A percentile compares a stretch with the other conserved stretches of the same genome.
phyloP scores from a whole-genome alignment of 2,888 invertebrate genomes.

The Melanophora roralis region DNA sequence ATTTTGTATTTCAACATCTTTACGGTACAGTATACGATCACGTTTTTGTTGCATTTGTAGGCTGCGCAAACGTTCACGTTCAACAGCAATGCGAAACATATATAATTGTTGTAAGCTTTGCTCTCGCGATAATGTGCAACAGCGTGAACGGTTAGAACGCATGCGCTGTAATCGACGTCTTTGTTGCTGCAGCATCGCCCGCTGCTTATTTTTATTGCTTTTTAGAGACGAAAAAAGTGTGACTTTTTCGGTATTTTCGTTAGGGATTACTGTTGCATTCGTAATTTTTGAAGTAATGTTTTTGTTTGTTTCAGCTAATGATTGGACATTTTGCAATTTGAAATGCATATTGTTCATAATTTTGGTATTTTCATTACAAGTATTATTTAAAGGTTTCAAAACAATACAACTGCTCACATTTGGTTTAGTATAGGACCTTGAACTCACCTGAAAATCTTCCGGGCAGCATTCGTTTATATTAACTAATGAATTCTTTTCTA shows the following conservation, averaged over 20 bases:
- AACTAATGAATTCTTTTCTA: slow-evolving; percentile 36
- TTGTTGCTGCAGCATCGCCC: background rate
- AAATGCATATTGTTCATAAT: slow-evolving; percentile 16
- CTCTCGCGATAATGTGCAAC: slow-evolving; percentile 21
- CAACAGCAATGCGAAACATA: slow-evolving; percentile 59
- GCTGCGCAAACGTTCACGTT: slow-evolving; percentile 57
- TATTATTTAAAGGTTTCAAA: background rate
- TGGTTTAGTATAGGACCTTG: background rate
- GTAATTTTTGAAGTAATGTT: background rate
- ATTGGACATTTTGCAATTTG: slow-evolving; percentile 23
- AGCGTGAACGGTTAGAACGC: background rate
- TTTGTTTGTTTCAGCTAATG: background rate
- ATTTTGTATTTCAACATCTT: slow-evolving; percentile 63
- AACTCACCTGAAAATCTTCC: background rate
- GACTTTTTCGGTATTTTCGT: too few species aligned
- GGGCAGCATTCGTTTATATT: slow-evolving; percentile 14
- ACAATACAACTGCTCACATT: slow-evolving; percentile 12
- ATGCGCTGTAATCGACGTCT: background rate
- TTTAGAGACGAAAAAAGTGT: too few species aligned
- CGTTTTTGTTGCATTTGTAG: slow-evolving; percentile 60
- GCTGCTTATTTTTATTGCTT: too few species aligned
- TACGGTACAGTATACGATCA: slow-evolving; percentile 58
- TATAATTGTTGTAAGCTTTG: slow-evolving; percentile 56
- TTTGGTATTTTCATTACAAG: background rate
- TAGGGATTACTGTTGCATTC: too few species aligned